These are phyloP conservation scores for Rhea americana DNA, from an alignment of 2,113 vertebrate genomes.

Conservation along the genomic window DNA sequence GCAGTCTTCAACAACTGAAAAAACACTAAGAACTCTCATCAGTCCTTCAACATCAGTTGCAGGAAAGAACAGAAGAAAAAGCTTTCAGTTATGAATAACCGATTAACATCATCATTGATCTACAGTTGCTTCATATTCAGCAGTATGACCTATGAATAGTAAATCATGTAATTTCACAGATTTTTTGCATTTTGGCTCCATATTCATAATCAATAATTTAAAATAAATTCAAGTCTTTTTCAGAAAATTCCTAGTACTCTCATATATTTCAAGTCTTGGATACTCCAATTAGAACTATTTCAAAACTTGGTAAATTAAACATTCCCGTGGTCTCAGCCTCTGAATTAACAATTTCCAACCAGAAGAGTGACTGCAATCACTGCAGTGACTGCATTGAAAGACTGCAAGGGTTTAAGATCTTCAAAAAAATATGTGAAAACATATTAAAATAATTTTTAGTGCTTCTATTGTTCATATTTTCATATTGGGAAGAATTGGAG, in stretches of 20 bases:
- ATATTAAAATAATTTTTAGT: not conserved
- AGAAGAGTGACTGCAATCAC: accelerated
- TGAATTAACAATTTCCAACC: not conserved
- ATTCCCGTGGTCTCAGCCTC: not conserved
- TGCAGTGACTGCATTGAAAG: not conserved
- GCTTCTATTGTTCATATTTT: not conserved
- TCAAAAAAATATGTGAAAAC: not conserved
- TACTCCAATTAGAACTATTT: not conserved
- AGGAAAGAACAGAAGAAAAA: not conserved
- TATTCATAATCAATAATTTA: not conserved
- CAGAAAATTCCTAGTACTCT: not conserved
- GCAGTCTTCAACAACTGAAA: not conserved
- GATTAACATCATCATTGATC: not conserved
- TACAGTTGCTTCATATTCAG: not conserved
- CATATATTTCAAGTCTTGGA: not conserved
- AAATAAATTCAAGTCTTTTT: not conserved
- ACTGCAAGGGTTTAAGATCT: not conserved
- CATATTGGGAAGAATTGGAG: not conserved
- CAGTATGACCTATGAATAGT: not conserved
- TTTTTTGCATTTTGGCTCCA: not conserved
- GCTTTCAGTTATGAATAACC: not conserved
- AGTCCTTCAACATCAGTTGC: not conserved
- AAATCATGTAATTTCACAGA: not conserved
- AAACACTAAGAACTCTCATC: not conserved
- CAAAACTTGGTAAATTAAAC: not conserved